A percentile compares a stretch with the other conserved stretches of the same genome.
Evolutionary conservation across 1,140 invertebrate species (phyloP).

Genomic region (Ceratina japonica): DNA sequence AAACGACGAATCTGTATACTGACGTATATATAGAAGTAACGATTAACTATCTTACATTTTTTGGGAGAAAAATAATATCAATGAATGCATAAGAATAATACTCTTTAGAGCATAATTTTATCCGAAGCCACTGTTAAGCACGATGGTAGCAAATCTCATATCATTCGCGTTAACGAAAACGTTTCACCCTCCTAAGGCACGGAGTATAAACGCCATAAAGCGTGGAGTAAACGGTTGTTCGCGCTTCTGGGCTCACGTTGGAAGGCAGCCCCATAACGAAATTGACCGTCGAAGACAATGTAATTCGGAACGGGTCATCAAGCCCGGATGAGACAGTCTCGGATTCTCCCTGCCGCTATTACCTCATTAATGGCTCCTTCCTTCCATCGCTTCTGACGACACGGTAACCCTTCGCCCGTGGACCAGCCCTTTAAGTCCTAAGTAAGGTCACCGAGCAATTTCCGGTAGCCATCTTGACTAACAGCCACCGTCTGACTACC

Average conservation of each 20-base stretch:
- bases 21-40: too few species aligned
- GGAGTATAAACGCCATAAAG: slow-evolving; percentile 18
- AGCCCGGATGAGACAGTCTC: slow-evolving; percentile 70
- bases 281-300: slow-evolving; percentile 67
- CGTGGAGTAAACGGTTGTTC: slow-evolving; percentile 18
- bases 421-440: slow-evolving; percentile 71
- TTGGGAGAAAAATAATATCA: too few species aligned
- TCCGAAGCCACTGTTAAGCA: too few species aligned
- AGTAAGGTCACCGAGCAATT: slow-evolving; percentile 79
- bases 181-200: slow-evolving; percentile 15
- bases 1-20: too few species aligned
- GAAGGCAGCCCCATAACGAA: slow-evolving; percentile 50
- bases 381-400: slow-evolving; percentile 59
- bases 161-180: background rate
- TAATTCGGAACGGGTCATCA: slow-evolving; percentile 76
- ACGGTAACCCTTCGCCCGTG: slow-evolving; percentile 68
- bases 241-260: slow-evolving; percentile 24
- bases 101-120: too few species aligned
- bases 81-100: too few species aligned
- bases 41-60: too few species aligned
- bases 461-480: slow-evolving; percentile 76
- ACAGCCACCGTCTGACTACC: background rate
- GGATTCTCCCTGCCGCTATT: slow-evolving; percentile 69
- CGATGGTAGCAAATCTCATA: too few species aligned
- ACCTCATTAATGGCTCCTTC: slow-evolving; percentile 75